Percentiles rank a stretch among this genome's conserved stretches.
Evolutionary conservation across 2,797 vertebrate genomes (phyloP).

Genomic region (Acanthurus lineatus): DNA sequence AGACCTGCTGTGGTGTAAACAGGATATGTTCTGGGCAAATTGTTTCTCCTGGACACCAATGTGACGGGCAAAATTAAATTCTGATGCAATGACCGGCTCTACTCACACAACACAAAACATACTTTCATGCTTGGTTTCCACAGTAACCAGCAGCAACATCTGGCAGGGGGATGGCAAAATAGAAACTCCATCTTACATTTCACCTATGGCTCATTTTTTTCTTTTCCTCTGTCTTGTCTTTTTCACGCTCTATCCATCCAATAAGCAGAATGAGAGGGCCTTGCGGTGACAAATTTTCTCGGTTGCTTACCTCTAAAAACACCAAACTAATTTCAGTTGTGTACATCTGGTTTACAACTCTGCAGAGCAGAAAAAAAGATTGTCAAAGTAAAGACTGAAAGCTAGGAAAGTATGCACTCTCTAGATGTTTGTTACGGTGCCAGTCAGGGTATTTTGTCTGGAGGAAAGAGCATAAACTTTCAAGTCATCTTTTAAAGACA

Average conservation of each 20-base stretch:
- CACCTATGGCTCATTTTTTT: slow-evolving; percentile 13
- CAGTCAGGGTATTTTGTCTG: slow-evolving; percentile 19
- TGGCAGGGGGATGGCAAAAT: slow-evolving; percentile 28
- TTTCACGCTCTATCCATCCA: slow-evolving; percentile 1
- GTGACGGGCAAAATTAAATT: slow-evolving; percentile 30
- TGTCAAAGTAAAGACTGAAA: background rate
- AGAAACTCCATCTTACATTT: slow-evolving; percentile 39
- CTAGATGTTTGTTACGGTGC: background rate
- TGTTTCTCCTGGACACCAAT: slow-evolving; percentile 28
- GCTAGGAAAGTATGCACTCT: background rate
- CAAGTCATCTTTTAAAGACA: slow-evolving; percentile 35
- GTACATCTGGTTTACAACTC: background rate
- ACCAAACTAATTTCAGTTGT: slow-evolving; percentile 12
- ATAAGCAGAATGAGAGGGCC: background rate
- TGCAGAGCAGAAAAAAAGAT: background rate
- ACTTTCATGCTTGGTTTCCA: slow-evolving; percentile 54
- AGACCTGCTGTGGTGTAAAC: slow-evolving; percentile 15
- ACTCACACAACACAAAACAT: slow-evolving; percentile 16
- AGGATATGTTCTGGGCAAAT: slow-evolving; percentile 21
- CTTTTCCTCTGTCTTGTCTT: slow-evolving; percentile 11
- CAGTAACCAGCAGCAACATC: slow-evolving; percentile 58
- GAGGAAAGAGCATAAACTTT: slow-evolving; percentile 21
- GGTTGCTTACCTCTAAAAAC: slow-evolving; percentile 7
- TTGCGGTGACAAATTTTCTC: slow-evolving; percentile 26
- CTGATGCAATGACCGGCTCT: background rate